Percentiles rank a stretch among this genome's conserved stretches.
Evolutionary conservation across 2,888 invertebrate species (phyloP).

Genomic region (Vanessa cardui): DNA sequence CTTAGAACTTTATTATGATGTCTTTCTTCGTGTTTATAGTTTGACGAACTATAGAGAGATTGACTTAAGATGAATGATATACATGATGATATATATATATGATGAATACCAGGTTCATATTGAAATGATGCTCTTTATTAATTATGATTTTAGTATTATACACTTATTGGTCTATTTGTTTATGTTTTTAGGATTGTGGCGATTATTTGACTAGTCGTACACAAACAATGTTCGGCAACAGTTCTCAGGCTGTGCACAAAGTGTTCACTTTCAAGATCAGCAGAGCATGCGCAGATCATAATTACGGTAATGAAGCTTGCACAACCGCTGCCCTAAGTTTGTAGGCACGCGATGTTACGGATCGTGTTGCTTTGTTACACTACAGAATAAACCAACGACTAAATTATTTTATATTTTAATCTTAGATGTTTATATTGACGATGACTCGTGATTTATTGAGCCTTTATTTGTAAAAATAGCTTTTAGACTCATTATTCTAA

Average conservation of each 20-base stretch:
- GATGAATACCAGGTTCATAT: no score
- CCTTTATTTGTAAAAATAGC: no score
- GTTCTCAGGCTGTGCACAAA: conserved; percentile 68
- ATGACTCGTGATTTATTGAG: no score
- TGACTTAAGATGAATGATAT: not conserved
- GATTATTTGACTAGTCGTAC: not conserved
- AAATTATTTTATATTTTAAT: not conserved
- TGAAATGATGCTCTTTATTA: no score
- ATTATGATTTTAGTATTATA: no score
- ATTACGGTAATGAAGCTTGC: conserved; percentile 77
- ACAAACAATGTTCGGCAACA: conserved; percentile 64
- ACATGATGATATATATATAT: no score
- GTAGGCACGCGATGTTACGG: conserved; percentile 58
- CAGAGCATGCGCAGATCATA: conserved; percentile 72
- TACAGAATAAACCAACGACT: not conserved
- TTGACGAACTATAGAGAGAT: not conserved
- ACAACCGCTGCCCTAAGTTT: conserved; percentile 56
- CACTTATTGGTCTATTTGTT: no score
- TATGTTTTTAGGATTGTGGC: no score
- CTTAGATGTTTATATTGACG: no score
- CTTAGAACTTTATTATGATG: conserved; percentile 22
- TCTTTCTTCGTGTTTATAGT: conserved; percentile 5
- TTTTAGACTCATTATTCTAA: no score
- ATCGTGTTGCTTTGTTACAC: conserved; percentile 23
- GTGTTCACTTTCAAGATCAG: conserved; percentile 82